Evolutionary conservation across 2,797 vertebrate species (phyloP), one percentile per base, ranked within the genome.

Genomic region (Masticophis lateralis): DNA sequence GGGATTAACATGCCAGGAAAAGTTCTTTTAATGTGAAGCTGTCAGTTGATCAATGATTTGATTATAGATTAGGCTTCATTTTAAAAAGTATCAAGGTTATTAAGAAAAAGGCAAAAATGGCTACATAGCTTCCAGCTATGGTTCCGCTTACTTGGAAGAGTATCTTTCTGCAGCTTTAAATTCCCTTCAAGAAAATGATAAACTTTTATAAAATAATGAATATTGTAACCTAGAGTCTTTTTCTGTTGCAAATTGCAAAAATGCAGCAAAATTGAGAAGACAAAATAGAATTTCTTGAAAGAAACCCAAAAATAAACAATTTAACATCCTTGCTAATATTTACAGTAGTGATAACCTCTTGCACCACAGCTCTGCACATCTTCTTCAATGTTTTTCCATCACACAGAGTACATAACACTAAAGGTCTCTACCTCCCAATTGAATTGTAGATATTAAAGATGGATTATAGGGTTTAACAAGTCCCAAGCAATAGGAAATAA

Each of bases 1-100:
- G 90, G 96, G 96, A 96, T 96, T 97, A 96, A 97, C 97, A 97
- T 95, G 95, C 96, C 95, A 95, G 91, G 91, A 91, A 96, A 96
- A 95, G 95, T 90, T 93, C 95, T 96, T 96, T 96, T 96, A 90
- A 95, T 95, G 88, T 12, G 90, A 95, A 95, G 93, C 57, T 0
- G 0, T 47, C 0, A 1, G 89, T 92, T 95, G 91, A 86, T 94
- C 93, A 91, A 94, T 91, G 94, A 60, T 93, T 92, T 91, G 94
- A 66, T 92, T 93, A 93, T 89, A 0, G 16, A 5, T 94, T 88
- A 56, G 93, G 0, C 0, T 13, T 90, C 90, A 74, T 25, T 0
- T 57, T n/a, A 61, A 93, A 87, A 83, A 0, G 92, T 92, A 86
- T 87, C 22, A 16, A 79, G 95, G 43, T 4, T 4, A 32, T 22